Evolutionary conservation across 2,113 vertebrate genomes (phyloP).

Genomic region (Sylvia atricapilla): DNA sequence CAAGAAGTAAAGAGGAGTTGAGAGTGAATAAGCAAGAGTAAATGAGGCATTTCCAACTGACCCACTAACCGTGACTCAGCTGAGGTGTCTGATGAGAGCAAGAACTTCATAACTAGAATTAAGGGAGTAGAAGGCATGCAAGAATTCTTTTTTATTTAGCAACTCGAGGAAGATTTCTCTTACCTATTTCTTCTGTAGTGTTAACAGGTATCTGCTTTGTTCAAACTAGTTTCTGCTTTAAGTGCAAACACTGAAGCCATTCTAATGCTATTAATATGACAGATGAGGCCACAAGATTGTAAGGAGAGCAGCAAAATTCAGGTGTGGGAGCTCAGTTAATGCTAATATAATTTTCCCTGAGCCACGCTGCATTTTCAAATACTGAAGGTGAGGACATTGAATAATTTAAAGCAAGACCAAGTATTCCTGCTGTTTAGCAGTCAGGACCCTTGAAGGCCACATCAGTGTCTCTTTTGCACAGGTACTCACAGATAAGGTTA

Average conservation of each 20-base stretch:
- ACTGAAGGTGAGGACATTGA: not conserved
- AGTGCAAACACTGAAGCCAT: not conserved
- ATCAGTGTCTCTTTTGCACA: not conserved
- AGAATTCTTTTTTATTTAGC: not conserved
- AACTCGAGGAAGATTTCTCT: not conserved
- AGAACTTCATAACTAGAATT: not conserved
- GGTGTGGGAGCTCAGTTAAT: not conserved
- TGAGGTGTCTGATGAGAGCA: not conserved
- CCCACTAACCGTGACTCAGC: not conserved
- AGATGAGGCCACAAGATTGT: not conserved
- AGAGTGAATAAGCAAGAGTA: not conserved
- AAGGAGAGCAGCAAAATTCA: not conserved
- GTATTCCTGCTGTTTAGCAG: accelerated
- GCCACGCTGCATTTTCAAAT: not conserved
- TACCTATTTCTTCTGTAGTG: not conserved
- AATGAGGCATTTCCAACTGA: not conserved
- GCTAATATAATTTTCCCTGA: not conserved
- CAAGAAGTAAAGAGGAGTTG: not conserved
- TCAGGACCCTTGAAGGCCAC: not conserved
- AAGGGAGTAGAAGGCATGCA: not conserved
- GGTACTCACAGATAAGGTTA: not conserved
- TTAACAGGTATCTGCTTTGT: not conserved
- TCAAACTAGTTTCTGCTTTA: not conserved
- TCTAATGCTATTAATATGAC: not conserved
- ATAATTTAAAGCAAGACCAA: not conserved